Conservation (phyloP, 2,888 invertebrate species). For the Cerceris ruficornis region DNA sequence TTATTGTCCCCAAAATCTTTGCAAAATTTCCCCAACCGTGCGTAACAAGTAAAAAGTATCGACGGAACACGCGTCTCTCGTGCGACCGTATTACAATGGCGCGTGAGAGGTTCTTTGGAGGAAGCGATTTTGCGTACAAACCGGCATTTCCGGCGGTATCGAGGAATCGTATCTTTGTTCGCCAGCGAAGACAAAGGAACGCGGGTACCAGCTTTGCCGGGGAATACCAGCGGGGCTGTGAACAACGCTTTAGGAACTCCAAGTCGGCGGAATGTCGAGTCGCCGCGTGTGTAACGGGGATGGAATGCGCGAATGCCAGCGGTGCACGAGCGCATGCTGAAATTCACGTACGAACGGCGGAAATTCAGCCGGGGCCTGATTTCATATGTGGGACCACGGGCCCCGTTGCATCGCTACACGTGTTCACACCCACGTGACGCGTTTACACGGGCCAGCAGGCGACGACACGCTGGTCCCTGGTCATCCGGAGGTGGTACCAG, state of each 20-base stretch:
- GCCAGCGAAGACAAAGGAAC: constrained; percentile 33
- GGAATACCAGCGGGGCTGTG: not conserved
- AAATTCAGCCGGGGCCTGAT: constrained; percentile 53
- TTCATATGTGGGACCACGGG: constrained; percentile 31
- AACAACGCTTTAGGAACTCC: constrained; percentile 44
- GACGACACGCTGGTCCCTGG: constrained; percentile 16
- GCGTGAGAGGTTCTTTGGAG: constrained; percentile 48
- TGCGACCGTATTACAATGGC: constrained; percentile 31
- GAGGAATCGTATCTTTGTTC: constrained; percentile 39
- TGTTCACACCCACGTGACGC: constrained; percentile 69
- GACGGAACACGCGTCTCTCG: constrained; percentile 15
- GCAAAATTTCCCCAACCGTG: too few species aligned
- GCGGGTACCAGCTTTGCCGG: not conserved
- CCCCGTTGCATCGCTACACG: constrained; percentile 62
- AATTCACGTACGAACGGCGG: constrained; percentile 53
- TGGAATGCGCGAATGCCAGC: constrained; percentile 60
- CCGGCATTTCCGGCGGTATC: constrained; percentile 54
- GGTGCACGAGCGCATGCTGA: constrained; percentile 36
- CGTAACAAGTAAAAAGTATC: not conserved
- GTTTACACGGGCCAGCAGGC: constrained; percentile 32
- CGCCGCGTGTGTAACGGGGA: constrained; percentile 61
- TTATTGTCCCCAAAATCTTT: too few species aligned
- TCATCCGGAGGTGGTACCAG: constrained; percentile 37
- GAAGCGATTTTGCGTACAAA: constrained; percentile 59
- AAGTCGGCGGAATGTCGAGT: constrained; percentile 53